Evolutionary conservation across 2,888 invertebrate genomes (phyloP).

Genomic region (Lasius fuliginosus): DNA sequence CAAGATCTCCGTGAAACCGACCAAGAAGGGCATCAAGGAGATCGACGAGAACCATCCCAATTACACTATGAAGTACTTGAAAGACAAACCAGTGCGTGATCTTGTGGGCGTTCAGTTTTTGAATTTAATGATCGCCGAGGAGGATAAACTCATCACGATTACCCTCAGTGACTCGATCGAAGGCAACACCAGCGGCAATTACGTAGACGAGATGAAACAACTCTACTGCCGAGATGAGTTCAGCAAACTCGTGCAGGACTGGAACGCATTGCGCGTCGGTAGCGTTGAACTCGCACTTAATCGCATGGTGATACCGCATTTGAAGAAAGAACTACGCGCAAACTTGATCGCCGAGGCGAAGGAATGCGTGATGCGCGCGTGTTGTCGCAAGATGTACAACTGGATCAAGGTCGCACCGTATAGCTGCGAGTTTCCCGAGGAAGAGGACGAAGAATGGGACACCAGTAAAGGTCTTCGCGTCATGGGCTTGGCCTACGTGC

Average conservation of each 20-base stretch:
- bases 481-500: slow-evolving; percentile 95
- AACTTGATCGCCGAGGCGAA: slow-evolving; percentile 95
- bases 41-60: slow-evolving; percentile 98
- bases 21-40: slow-evolving; percentile 96
- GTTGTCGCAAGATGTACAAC: slow-evolving; percentile 95
- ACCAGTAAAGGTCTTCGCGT: slow-evolving; percentile 94
- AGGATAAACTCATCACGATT: slow-evolving; percentile 93
- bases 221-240: slow-evolving; percentile 97
- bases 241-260: slow-evolving; percentile 96
- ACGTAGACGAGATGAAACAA: slow-evolving; percentile 96
- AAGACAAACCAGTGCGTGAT: slow-evolving; percentile 96
- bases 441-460: slow-evolving; percentile 97
- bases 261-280: slow-evolving; percentile 96
- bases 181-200: slow-evolving; percentile 92
- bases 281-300: slow-evolving; percentile 96
- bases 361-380: slow-evolving; percentile 93
- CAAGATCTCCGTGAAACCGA: slow-evolving; percentile 93
- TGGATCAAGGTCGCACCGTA: slow-evolving; percentile 97
- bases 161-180: slow-evolving; percentile 92
- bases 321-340: slow-evolving; percentile 94
- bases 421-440: slow-evolving; percentile 91
- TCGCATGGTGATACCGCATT: slow-evolving; percentile 95
- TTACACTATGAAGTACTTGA: slow-evolving; percentile 95
- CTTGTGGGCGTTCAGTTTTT: slow-evolving; percentile 96
- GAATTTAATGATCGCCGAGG: slow-evolving; percentile 93